A percentile compares a stretch with the other conserved stretches of the same genome.
These are phyloP conservation scores for Ceuthmochares aereus DNA, from an alignment of 2,113 vertebrate species.

Conservation along the genomic window DNA sequence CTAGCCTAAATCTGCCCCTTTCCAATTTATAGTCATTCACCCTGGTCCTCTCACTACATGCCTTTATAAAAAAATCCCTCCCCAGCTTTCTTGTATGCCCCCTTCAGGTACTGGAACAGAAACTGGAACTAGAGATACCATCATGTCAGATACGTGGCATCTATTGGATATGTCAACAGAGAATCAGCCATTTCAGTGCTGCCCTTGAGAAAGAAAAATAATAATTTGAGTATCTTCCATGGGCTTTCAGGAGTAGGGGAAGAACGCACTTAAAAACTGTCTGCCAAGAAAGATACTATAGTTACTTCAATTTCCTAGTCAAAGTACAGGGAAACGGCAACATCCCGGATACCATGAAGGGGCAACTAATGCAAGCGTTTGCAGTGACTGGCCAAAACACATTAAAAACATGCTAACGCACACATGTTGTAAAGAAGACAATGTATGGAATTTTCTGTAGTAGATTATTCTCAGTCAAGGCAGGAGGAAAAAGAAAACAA, in stretches of 20 bases:
- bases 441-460: neutral
- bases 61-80: too few species aligned
- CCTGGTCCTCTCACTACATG: too few species aligned
- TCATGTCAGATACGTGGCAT: neutral
- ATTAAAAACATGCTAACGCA: neutral
- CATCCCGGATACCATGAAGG: neutral
- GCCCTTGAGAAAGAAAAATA: neutral
- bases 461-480: neutral
- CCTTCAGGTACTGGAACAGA: too few species aligned
- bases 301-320: conserved; percentile 8
- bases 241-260: neutral
- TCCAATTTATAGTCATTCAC: too few species aligned
- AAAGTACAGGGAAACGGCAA: neutral
- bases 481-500: neutral
- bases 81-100: too few species aligned
- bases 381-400: neutral
- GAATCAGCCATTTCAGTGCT: neutral
- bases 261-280: neutral
- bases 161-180: neutral
- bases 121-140: neutral
- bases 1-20: too few species aligned
- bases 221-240: neutral
- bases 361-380: neutral
- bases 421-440: neutral
- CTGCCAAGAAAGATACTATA: neutral